Conservation (phyloP, 2,113 vertebrate genomes). For the Diadophis punctatus region DNA sequence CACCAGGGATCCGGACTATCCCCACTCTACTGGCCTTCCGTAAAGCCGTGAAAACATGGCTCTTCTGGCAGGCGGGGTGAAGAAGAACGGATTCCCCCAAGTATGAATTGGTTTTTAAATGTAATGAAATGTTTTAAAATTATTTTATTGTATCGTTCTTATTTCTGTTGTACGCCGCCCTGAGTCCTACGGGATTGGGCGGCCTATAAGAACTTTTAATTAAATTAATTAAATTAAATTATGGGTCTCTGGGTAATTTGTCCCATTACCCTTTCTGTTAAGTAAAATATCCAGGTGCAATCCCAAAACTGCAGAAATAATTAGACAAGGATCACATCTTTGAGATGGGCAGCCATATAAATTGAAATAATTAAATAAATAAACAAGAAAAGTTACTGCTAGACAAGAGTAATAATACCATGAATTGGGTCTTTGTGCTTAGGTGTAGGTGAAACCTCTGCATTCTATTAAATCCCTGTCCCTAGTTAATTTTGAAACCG, state of each 20-base stretch:
- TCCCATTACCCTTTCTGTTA: not conserved
- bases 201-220: too few species aligned
- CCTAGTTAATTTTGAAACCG: not conserved
- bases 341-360: not conserved
- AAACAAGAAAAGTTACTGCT: not conserved
- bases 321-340: not conserved
- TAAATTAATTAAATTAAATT: too few species aligned
- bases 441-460: not conserved
- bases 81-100: too few species aligned
- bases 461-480: not conserved
- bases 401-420: not conserved
- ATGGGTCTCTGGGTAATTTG: not conserved
- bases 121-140: too few species aligned
- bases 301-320: not conserved
- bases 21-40: too few species aligned
- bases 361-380: not conserved
- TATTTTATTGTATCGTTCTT: too few species aligned
- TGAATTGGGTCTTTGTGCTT: not conserved
- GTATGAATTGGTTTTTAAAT: too few species aligned
- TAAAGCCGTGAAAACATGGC: too few species aligned
- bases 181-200: too few species aligned
- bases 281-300: not conserved
- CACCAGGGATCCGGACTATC: too few species aligned
- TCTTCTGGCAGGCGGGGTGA: too few species aligned
- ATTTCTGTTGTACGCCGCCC: too few species aligned